Conservation (phyloP, 30 jellyfish, hydroid and myxozoan species). For the Catostylus mosaicus region DNA sequence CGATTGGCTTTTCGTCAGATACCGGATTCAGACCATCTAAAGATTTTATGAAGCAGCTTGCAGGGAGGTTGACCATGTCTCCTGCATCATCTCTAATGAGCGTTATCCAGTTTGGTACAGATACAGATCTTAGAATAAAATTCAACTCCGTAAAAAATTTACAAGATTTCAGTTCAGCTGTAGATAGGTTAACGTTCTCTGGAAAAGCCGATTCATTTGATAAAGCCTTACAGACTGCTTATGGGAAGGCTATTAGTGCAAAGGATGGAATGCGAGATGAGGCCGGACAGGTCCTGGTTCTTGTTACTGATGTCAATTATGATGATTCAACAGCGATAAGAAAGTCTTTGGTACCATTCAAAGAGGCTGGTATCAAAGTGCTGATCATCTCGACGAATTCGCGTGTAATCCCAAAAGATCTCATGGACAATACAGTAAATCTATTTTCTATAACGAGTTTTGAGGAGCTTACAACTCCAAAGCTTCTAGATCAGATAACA, state of each 20-base stretch:
- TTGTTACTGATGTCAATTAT: conserved; percentile 59
- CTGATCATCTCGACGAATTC: conserved; percentile 40
- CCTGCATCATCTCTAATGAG: conserved; percentile 52
- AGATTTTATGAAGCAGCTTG: conserved; percentile 54
- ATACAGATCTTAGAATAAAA: conserved; percentile 63
- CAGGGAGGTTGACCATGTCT: conserved; percentile 68
- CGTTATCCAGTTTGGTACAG: conserved; percentile 60
- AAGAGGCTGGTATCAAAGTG: conserved; percentile 63
- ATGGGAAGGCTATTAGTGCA: conserved; percentile 40
- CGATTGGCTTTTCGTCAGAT: conserved; percentile 25
- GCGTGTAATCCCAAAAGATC: conserved; percentile 42
- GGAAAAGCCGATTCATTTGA: conserved; percentile 67
- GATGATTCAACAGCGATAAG: conserved; percentile 35
- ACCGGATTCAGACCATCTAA: background rate
- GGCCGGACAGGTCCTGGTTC: conserved; percentile 56
- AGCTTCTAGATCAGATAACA: conserved; percentile 25
- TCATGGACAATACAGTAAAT: conserved; percentile 38
- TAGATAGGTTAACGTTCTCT: conserved; percentile 42
- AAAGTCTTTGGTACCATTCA: conserved; percentile 15
- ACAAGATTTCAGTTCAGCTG: conserved; percentile 52
- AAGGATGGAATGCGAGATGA: conserved; percentile 58
- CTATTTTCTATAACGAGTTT: conserved; percentile 27
- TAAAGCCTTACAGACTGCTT: conserved; percentile 64
- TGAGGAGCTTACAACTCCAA: conserved; percentile 23
- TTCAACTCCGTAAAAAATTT: conserved; percentile 30